Evolutionary conservation across 2,888 invertebrate genomes (phyloP).

Genomic region (Pantelozetes paolii): DNA sequence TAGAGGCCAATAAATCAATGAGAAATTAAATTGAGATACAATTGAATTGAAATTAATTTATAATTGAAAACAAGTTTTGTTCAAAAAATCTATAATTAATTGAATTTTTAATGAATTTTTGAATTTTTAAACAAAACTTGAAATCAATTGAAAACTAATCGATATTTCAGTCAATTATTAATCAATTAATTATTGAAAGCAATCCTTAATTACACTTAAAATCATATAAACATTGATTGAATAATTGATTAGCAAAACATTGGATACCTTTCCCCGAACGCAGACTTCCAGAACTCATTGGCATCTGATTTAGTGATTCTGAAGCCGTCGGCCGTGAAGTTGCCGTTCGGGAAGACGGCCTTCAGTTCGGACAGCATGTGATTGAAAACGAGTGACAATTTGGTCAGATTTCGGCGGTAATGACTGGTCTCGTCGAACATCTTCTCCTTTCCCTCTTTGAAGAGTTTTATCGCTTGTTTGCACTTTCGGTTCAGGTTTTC

Average conservation of each 20-base stretch:
- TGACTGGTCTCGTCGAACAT: slow-evolving; percentile 97
- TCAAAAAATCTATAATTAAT: too few relatives aligned
- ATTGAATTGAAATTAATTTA: too few relatives aligned
- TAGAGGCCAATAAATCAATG: too few relatives aligned
- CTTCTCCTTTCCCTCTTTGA: slow-evolving; percentile 96
- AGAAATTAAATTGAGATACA: too few relatives aligned
- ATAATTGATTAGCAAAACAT: not conserved
- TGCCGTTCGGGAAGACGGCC: slow-evolving; percentile 93
- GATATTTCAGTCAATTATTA: too few relatives aligned
- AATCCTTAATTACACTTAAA: too few relatives aligned
- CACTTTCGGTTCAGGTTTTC: slow-evolving; percentile 97
- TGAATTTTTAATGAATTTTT: too few relatives aligned
- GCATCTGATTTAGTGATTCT: slow-evolving; percentile 99
- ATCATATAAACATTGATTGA: too few relatives aligned
- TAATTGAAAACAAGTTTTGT: too few relatives aligned
- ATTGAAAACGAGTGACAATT: slow-evolving; percentile 92
- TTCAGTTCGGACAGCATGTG: slow-evolving; percentile 99
- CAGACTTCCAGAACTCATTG: slow-evolving; percentile 93
- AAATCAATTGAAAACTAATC: not conserved
- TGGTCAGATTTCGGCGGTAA: slow-evolving; percentile 90
- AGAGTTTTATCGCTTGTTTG: slow-evolving; percentile 95
- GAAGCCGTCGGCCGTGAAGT: slow-evolving; percentile 94
- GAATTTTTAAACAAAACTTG: too few relatives aligned
- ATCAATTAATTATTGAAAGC: too few relatives aligned
- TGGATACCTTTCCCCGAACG: slow-evolving; percentile 88